A percentile compares a stretch with the other conserved stretches of the same genome.
phyloP scores from a whole-genome alignment of 1,140 invertebrate species.

The Pygmarrhopalites habei region DNA sequence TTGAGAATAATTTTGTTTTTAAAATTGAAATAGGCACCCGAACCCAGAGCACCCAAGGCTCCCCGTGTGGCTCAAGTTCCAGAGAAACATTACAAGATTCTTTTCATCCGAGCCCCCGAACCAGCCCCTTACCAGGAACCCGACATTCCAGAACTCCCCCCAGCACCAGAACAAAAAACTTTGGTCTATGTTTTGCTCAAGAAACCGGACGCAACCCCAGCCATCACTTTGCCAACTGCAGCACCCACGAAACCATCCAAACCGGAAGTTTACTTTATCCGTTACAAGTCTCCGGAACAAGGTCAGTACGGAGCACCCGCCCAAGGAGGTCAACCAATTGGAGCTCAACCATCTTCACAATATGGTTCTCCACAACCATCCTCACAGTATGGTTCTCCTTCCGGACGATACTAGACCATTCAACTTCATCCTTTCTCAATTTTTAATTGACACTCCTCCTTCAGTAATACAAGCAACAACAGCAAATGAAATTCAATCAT shows the following conservation, averaged over 20 bases:
- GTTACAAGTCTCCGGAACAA: constrained; percentile 54
- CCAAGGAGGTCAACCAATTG: neutral
- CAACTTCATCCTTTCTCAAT: too few relatives aligned
- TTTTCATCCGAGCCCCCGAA: constrained; percentile 78
- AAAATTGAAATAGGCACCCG: too few relatives aligned
- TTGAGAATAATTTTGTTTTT: neutral
- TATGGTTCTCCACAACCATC: constrained; percentile 43
- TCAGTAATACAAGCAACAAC: too few relatives aligned
- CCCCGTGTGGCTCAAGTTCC: constrained; percentile 13
- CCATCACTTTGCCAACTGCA: constrained; percentile 49
- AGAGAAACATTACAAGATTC: constrained; percentile 69
- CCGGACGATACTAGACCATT: too few relatives aligned
- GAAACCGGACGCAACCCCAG: constrained; percentile 67
- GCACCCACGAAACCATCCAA: constrained; percentile 71
- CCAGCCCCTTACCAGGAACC: constrained; percentile 59
- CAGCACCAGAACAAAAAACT: constrained; percentile 65
- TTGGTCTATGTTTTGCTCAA: constrained; percentile 80
- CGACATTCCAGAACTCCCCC: constrained; percentile 27
- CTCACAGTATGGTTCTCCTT: too few relatives aligned
- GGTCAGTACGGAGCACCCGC: neutral
- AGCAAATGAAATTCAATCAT: too few relatives aligned
- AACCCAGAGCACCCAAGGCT: constrained; percentile 10
- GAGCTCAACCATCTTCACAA: neutral
- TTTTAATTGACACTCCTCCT: too few relatives aligned
- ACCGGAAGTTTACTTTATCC: constrained; percentile 80